A percentile compares a stretch with the other conserved stretches of the same genome.
Evolutionary conservation across 2,888 invertebrate species (phyloP).

Genomic region (Heliconius hortense): DNA sequence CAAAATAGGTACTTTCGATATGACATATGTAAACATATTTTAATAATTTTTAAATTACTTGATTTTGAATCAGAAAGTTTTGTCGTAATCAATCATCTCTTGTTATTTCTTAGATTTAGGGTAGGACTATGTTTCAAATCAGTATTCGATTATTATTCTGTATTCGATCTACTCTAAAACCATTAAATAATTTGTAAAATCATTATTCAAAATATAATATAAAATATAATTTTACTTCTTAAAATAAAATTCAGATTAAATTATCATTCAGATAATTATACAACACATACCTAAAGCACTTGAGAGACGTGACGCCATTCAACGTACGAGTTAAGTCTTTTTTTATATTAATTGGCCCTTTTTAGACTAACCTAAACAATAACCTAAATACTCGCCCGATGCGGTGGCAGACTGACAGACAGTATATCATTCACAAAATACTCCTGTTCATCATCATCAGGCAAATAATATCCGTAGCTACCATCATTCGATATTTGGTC

Average conservation of each 20-base stretch:
- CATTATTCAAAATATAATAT: too few relatives aligned
- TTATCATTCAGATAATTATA: too few relatives aligned
- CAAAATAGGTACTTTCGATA: background rate
- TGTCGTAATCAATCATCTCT: too few relatives aligned
- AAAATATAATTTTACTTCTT: too few relatives aligned
- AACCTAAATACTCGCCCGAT: constrained; percentile 75
- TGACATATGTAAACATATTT: background rate
- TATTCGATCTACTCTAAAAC: too few relatives aligned
- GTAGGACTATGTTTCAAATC: too few relatives aligned
- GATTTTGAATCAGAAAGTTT: too few relatives aligned
- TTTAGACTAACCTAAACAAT: constrained; percentile 36
- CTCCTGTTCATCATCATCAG: constrained; percentile 68
- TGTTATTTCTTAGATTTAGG: too few relatives aligned
- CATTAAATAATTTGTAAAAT: too few relatives aligned
- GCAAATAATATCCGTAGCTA: constrained; percentile 75
- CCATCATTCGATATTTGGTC: constrained; percentile 73
- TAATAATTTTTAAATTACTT: too few relatives aligned
- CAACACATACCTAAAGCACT: background rate
- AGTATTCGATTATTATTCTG: too few relatives aligned
- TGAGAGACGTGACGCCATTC: constrained; percentile 1
- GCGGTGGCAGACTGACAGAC: constrained; percentile 73
- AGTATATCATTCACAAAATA: constrained; percentile 75
- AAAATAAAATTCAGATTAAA: too few relatives aligned
- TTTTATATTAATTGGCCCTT: constrained; percentile 44
- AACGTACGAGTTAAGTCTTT: constrained; percentile 50